These are phyloP conservation scores for Poecile atricapillus DNA, from an alignment of 2,113 vertebrate species.

Conservation along the genomic window DNA sequence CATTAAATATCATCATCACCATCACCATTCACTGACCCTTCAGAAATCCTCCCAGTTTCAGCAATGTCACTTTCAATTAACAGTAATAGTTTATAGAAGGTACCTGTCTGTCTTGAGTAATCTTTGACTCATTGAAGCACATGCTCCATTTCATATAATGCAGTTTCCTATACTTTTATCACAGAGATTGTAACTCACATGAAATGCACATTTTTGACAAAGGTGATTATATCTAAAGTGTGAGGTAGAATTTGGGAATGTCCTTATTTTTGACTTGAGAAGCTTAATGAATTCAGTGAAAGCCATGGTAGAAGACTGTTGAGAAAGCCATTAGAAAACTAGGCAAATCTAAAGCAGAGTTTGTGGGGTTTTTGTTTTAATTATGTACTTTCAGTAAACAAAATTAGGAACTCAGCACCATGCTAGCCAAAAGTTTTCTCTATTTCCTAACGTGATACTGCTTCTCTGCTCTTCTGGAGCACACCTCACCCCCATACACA, in stretches of 20 bases:
- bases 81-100: neutral
- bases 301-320: neutral
- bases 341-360: neutral
- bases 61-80: neutral
- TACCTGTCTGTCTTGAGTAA: neutral
- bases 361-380: neutral
- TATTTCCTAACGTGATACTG: neutral
- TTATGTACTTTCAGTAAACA: neutral
- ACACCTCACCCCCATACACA: neutral
- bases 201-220: neutral
- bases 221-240: neutral
- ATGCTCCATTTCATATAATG: neutral
- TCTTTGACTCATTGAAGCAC: neutral
- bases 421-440: neutral
- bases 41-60: neutral
- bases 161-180: neutral
- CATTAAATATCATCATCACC: neutral
- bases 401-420: neutral
- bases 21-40: neutral
- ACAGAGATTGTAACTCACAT: neutral
- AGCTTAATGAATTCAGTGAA: neutral
- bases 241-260: neutral
- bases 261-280: neutral
- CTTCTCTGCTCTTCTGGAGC: neutral
- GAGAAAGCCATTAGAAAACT: neutral